Base-by-base conservation (phyloP, 2,113 vertebrate species). In the Mesembrinibis cayennensis region DNA sequence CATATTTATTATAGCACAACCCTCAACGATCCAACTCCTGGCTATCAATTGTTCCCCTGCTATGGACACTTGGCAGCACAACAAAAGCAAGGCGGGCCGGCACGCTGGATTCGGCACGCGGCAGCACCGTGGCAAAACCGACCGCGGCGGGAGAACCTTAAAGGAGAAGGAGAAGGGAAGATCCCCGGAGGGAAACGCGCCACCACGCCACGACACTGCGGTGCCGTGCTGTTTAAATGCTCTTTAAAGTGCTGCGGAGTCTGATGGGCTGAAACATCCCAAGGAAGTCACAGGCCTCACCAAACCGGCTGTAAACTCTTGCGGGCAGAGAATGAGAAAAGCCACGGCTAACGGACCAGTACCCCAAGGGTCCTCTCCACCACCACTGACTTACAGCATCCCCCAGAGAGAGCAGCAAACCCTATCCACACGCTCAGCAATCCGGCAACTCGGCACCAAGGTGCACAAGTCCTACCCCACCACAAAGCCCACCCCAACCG, bases 201-300 rank as follows among this genome's bases (percentile, higher is more conserved):
- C 62, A 18, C 44, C 2, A 0, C 3, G 8, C 52, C 22, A 4
- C 0, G 11, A 23, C 9, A 9, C 38, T 2, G 5, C 1, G 1
- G 11, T 8, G 50, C 72, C 2, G 1, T 0, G 40, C 67, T 42
- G 16, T 5, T 3, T 38, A 16, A 71, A 42, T 0, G 17, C 25
- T 19, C 65, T 45, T 0, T 15, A 6, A 47, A 53, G 20, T 0
- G 29, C 66, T 25, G 8, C 0, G 0, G 29, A 21, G 50, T 2
- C 0, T 1, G 47, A 72, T 25, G 0, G 0, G 38, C 36, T 30
- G 6, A 1, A 82, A 36, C 58, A 17, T 2, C 59, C 83, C 3
- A 0, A 78, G 53, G 40, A 83, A 29, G 15, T 6, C 1, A 0
- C 11, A 9, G 40, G 34, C 29, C 16, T 23, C 71, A 25, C 34